Percentiles rank a stretch among this genome's conserved stretches.
phyloP scores from a whole-genome alignment of 2,888 invertebrate genomes.

The Griposia aprilina region DNA sequence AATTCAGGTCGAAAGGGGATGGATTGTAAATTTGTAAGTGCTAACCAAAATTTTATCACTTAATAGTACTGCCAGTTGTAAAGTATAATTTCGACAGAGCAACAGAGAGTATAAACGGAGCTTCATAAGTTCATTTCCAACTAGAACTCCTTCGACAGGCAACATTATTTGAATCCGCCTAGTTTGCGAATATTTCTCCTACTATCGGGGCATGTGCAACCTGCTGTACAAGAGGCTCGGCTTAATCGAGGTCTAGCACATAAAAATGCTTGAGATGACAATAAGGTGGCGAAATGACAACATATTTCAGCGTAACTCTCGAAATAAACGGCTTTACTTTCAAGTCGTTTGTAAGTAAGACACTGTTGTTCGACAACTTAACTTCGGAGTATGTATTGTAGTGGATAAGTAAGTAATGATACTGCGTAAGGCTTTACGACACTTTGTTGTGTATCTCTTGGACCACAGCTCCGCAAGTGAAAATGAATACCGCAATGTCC shows the following conservation, averaged over 20 bases:
- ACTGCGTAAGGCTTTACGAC: conserved; percentile 5
- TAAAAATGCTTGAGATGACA: conserved; percentile 49
- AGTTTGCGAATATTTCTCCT: conserved; percentile 2
- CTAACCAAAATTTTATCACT: neutral
- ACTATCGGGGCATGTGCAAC: conserved; percentile 1
- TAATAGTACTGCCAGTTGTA: neutral
- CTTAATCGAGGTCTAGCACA: conserved; percentile 39
- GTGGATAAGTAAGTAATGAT: conserved; percentile 34
- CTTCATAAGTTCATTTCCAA: neutral
- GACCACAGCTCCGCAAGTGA: conserved; percentile 27
- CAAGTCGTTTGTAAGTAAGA: conserved; percentile 33
- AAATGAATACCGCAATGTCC: conserved; percentile 24
- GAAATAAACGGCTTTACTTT: conserved; percentile 42
- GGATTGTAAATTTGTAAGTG: neutral
- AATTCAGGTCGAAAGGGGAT: neutral
- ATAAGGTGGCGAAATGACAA: conserved; percentile 46
- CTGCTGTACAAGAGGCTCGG: conserved; percentile 30
- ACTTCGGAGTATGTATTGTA: conserved; percentile 27
- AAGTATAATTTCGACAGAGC: neutral
- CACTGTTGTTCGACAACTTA: conserved; percentile 23
- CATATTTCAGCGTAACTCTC: conserved; percentile 47
- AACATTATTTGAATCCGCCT: neutral
- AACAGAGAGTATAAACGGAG: neutral
- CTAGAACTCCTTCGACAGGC: neutral
- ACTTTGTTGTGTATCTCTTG: conserved; percentile 23